A percentile compares a stretch with the other conserved stretches of the same genome.
phyloP scores from a whole-genome alignment of 92 coral and sea anemone species.

The Plumapathes pennacea region DNA sequence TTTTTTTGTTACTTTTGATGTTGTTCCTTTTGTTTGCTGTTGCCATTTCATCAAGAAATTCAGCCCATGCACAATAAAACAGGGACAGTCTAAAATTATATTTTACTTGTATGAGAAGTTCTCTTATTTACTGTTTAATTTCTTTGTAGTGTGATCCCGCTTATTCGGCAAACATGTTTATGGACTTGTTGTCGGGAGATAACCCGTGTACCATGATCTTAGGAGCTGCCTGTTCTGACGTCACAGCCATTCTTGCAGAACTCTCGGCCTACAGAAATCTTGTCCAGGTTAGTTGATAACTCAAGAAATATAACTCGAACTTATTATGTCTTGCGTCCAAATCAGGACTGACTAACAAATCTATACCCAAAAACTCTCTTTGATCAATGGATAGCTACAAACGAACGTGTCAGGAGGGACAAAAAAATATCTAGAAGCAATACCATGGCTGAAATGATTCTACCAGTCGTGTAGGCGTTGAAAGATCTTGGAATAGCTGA shows the following conservation, averaged over 20 bases:
- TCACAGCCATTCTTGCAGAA: slow-evolving; percentile 80
- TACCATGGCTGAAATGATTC: too few relatives aligned
- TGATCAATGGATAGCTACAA: too few relatives aligned
- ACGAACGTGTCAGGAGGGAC: too few relatives aligned
- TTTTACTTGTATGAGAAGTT: too few relatives aligned
- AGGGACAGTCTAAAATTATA: neutral
- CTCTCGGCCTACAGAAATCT: slow-evolving; percentile 78
- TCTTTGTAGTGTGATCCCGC: slow-evolving; percentile 90
- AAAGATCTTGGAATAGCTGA: too few relatives aligned
- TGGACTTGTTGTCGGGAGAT: slow-evolving; percentile 70
- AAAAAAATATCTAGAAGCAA: too few relatives aligned
- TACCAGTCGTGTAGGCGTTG: too few relatives aligned
- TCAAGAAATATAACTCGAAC: too few relatives aligned
- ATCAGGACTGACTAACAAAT: too few relatives aligned
- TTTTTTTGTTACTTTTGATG: neutral
- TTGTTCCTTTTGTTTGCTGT: neutral
- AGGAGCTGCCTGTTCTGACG: slow-evolving; percentile 96
- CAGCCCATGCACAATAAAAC: neutral
- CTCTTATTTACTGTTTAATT: neutral
- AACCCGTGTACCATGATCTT: slow-evolving; percentile 55
- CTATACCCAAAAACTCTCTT: too few relatives aligned
- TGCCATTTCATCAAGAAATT: neutral
- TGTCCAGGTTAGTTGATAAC: slow-evolving; percentile 76
- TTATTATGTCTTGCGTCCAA: too few relatives aligned
- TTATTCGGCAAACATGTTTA: slow-evolving; percentile 79